Evolutionary conservation across 2,113 vertebrate species (phyloP).

Genomic region (human): DNA sequence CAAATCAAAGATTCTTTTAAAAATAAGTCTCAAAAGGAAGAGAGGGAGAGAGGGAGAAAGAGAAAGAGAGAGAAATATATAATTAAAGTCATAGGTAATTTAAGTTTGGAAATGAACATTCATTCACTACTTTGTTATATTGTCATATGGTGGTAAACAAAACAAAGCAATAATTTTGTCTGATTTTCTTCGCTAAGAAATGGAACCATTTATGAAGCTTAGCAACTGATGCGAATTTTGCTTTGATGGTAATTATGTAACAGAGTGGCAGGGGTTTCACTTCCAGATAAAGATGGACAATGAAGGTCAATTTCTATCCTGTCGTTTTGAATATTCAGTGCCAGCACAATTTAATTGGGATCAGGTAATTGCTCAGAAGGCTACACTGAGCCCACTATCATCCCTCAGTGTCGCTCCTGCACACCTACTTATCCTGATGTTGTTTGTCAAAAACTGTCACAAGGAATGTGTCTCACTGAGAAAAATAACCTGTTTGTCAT

Average conservation of each 20-base stretch:
- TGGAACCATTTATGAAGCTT: slow-evolving; percentile 62
- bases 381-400: slow-evolving; percentile 74
- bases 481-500: slow-evolving; percentile 80
- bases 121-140: slow-evolving; percentile 50
- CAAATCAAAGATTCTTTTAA: slow-evolving; percentile 68
- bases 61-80: slow-evolving; percentile 6
- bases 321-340: slow-evolving; percentile 74
- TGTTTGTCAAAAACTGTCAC: slow-evolving; percentile 85
- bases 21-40: slow-evolving; percentile 46
- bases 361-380: slow-evolving; percentile 83
- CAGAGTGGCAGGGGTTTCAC: slow-evolving; percentile 57
- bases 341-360: slow-evolving; percentile 81
- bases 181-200: slow-evolving; percentile 46
- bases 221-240: slow-evolving; percentile 63
- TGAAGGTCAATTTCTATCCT: slow-evolving; percentile 78
- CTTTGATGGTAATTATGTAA: slow-evolving; percentile 74
- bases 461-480: slow-evolving; percentile 72
- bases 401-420: slow-evolving; percentile 75
- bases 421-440: slow-evolving; percentile 81
- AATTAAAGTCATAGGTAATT: slow-evolving; percentile 42
- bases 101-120: slow-evolving; percentile 52
- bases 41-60: not conserved
- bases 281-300: slow-evolving; percentile 73
- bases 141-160: slow-evolving; percentile 36
- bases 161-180: not conserved